Base-by-base conservation (phyloP, 2,113 vertebrate species). In the Colaptes auratus region DNA sequence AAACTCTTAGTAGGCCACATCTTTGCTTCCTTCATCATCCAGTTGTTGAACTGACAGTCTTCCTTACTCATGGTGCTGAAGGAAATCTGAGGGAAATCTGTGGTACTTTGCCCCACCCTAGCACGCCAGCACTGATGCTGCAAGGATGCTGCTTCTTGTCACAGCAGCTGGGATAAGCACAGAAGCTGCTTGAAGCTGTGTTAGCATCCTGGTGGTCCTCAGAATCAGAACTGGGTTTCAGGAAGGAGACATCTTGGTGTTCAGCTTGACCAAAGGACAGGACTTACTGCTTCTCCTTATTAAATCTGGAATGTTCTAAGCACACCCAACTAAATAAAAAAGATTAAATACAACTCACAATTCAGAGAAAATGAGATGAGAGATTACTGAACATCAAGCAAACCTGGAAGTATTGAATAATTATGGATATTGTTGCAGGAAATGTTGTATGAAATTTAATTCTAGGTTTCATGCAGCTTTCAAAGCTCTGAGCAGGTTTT, bases 371-470 rank as follows among this genome's bases (percentile, higher is more conserved):
- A 94, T 86, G 53, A 95, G 80, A 86, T 33, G 82, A 79, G 88
- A 86, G 79, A 81, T 94, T 90, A 86, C 74, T 66, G 79, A 90
- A 79, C 89, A 92, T 36, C 84, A 92, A 82, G 75, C 25, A 93
- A 93, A 92, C 67, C 59, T 94, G 64, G 30, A 90, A 96, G 71
- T 89, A 92, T 75, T 88, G 88, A 87, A 72, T 95, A 95, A 92
- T 95, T 94, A 86, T 70, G 44, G 72, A 70, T 92, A 92, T 81
- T 88, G 46, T 97, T 95, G 89, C 75, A 94, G 84, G 82, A 89
- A 93, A 82, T 79, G 88, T 76, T 92, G 83, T 90, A 90, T 82
- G 80, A 92, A 95, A 93, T 93, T 74, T 92, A 95, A 95, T 96
- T 96, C 74, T 82, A 61, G 33, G 36, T 93, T 96, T 90, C 77